phyloP scores from a whole-genome alignment of 2,888 invertebrate species.

The Scelioninae gen. 1 region DNA sequence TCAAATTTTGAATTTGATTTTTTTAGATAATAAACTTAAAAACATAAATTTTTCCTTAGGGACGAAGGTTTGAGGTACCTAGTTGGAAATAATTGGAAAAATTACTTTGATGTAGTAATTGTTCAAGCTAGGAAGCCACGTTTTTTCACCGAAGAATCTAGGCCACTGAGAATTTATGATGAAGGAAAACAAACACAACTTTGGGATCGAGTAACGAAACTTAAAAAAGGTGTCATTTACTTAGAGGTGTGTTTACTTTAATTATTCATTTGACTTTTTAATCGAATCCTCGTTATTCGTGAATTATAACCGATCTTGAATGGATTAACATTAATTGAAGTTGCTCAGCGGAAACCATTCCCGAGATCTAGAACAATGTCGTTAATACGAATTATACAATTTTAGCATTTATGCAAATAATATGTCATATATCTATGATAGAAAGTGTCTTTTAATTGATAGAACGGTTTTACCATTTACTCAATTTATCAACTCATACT shows the following conservation, averaged over 20 bases:
- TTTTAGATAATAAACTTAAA: slow-evolving; percentile 4
- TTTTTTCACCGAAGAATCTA: slow-evolving; percentile 96
- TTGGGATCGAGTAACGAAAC: slow-evolving; percentile 94
- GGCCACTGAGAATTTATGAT: slow-evolving; percentile 95
- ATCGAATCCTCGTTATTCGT: slow-evolving; percentile 46
- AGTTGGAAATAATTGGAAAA: slow-evolving; percentile 94
- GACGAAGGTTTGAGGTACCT: slow-evolving; percentile 96
- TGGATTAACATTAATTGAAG: slow-evolving; percentile 37
- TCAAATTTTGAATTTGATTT: too few species aligned
- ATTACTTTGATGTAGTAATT: slow-evolving; percentile 96
- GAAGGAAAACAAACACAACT: slow-evolving; percentile 91
- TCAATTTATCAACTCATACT: slow-evolving; percentile 24
- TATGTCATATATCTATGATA: slow-evolving; percentile 2
- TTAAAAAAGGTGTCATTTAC: slow-evolving; percentile 95
- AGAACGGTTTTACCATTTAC: background rate
- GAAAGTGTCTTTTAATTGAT: slow-evolving; percentile 44
- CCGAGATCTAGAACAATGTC: slow-evolving; percentile 37
- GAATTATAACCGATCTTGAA: slow-evolving; percentile 49
- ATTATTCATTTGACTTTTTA: slow-evolving; percentile 57
- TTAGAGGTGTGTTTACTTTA: slow-evolving; percentile 89
- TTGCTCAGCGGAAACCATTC: slow-evolving; percentile 10
- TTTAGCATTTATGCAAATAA: slow-evolving; percentile 35
- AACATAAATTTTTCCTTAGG: slow-evolving; percentile 85
- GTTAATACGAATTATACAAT: slow-evolving; percentile 38
- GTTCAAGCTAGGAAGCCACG: slow-evolving; percentile 97